Evolutionary conservation across 2,888 invertebrate genomes (phyloP).

Genomic region (Lochmaea capreae): DNA sequence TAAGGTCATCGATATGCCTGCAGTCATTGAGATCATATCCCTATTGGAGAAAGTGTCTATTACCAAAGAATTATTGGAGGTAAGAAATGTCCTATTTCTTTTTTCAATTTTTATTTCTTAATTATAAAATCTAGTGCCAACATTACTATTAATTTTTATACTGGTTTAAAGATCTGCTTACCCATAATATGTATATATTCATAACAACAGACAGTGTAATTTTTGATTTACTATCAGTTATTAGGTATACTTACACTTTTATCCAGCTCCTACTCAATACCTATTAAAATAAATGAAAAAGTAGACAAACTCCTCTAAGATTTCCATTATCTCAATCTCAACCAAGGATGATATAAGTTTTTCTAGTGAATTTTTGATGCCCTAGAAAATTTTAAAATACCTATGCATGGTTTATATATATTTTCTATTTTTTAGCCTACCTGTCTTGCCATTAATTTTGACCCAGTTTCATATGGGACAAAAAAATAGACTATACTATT

Average conservation of each 20-base stretch:
- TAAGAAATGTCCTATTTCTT: slow-evolving; percentile 61
- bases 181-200: background rate
- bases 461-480: background rate
- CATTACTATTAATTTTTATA: background rate
- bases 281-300: background rate
- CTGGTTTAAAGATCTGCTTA: background rate
- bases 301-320: background rate
- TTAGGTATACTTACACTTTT: background rate
- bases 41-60: slow-evolving; percentile 91
- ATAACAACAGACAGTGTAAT: background rate
- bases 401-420: background rate
- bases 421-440: background rate
- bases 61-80: slow-evolving; percentile 92
- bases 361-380: no score
- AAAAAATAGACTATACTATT: background rate
- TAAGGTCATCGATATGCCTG: slow-evolving; percentile 94
- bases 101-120: slow-evolving; percentile 14
- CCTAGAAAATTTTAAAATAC: no score
- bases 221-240: background rate
- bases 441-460: background rate
- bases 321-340: background rate
- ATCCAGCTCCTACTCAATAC: background rate
- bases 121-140: background rate
- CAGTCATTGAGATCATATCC: slow-evolving; percentile 93
- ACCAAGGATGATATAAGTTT: no score